A percentile compares a stretch with the other conserved stretches of the same genome.
Conservation (phyloP, 1,140 invertebrate genomes). For the Drosophila navojoa region DNA sequence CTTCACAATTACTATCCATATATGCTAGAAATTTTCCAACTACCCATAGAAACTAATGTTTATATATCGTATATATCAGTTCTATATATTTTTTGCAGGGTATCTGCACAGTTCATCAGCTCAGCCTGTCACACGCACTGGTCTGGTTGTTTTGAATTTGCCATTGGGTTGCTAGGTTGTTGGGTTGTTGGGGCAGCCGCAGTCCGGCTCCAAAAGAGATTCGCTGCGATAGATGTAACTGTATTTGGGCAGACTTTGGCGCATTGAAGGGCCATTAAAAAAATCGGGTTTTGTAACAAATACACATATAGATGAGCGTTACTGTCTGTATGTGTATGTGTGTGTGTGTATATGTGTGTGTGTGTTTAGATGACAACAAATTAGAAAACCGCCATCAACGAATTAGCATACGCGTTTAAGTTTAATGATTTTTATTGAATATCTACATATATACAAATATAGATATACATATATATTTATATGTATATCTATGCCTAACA, state of each 20-base stretch:
- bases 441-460: constrained; percentile 43
- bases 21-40: no score
- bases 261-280: constrained; percentile 48
- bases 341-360: neutral
- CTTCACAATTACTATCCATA: no score
- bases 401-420: constrained; percentile 82
- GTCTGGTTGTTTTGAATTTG: constrained; percentile 1
- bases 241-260: constrained; percentile 25
- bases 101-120: neutral
- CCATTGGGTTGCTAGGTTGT: constrained; percentile 33
- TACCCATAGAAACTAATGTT: neutral
- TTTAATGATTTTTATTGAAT: constrained; percentile 61
- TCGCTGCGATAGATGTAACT: constrained; percentile 33
- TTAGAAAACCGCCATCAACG: constrained; percentile 79
- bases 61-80: no score
- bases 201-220: neutral
- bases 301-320: no score
- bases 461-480: constrained; percentile 37
- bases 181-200: constrained; percentile 40
- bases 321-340: neutral
- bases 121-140: neutral
- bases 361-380: constrained; percentile 54
- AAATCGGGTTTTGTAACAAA: constrained; percentile 51
- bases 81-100: neutral
- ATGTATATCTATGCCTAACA: constrained; percentile 32